Evolutionary conservation across 23 tunicate genomes (phyloP).

Genomic region (Halocynthia roretzi): DNA sequence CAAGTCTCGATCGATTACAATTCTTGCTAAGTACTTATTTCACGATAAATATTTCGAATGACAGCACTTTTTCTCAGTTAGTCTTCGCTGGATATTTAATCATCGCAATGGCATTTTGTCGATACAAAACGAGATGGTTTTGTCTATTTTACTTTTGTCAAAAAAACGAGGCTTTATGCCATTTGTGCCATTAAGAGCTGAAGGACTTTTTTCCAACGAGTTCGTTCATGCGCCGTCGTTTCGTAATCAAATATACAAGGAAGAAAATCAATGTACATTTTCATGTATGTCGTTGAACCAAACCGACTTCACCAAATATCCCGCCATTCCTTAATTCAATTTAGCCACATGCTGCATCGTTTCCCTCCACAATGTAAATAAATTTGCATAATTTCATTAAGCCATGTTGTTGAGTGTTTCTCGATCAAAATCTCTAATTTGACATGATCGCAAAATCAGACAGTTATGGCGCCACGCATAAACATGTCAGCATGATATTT

Average conservation of each 20-base stretch:
- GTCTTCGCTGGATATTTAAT: conserved; percentile 23
- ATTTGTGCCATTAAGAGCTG: conserved; percentile 19
- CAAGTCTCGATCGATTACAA: conserved; percentile 12
- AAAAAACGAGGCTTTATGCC: conserved; percentile 16
- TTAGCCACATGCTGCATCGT: conserved; percentile 21
- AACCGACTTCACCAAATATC: not conserved
- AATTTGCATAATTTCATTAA: conserved; percentile 29
- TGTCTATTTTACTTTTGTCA: not conserved
- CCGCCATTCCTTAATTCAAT: conserved; percentile 9
- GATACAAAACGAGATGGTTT: conserved; percentile 19
- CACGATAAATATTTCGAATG: conserved; percentile 19
- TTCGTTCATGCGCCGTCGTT: conserved; percentile 1
- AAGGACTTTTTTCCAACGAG: conserved; percentile 13
- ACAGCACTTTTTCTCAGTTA: conserved; percentile 14
- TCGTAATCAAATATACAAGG: conserved; percentile 18
- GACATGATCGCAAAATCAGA: too few species aligned
- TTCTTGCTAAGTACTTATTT: conserved; percentile 5
- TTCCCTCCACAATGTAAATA: conserved; percentile 19
- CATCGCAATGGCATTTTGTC: conserved; percentile 18
- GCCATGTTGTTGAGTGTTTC: conserved; percentile 18
- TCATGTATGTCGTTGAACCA: not conserved
- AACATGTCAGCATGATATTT: conserved; percentile 21
- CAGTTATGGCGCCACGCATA: conserved; percentile 24
- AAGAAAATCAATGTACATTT: conserved; percentile 19
- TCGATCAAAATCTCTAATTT: too few species aligned